These are phyloP conservation scores for Dicyrtomina minuta DNA, from an alignment of 2,888 invertebrate genomes.

Conservation along the genomic window DNA sequence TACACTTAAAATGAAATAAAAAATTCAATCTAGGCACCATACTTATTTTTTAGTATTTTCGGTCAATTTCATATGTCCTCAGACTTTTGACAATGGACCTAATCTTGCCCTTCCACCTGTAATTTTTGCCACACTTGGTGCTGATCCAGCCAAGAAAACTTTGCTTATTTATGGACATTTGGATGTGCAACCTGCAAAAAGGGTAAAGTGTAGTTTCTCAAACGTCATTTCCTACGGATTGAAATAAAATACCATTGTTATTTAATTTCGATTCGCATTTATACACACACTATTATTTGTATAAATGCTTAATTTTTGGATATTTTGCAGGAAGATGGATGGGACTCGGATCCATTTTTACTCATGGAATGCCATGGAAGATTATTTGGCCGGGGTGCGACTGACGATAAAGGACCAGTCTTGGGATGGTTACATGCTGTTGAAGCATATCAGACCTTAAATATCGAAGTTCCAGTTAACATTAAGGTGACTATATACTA, in stretches of 20 bases:
- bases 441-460: conserved; percentile 77
- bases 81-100: conserved; percentile 68
- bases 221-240: too few relatives aligned
- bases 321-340: conserved; percentile 71
- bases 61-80: conserved; percentile 13
- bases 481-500: too few relatives aligned
- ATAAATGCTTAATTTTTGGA: neutral
- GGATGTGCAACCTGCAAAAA: conserved; percentile 94
- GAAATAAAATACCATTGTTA: too few relatives aligned
- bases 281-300: conserved; percentile 1
- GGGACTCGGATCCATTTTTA: conserved; percentile 88
- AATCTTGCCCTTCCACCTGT: conserved; percentile 81
- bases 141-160: conserved; percentile 83
- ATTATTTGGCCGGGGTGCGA: conserved; percentile 85
- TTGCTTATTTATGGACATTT: conserved; percentile 94
- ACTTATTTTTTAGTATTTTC: neutral
- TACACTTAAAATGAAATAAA: too few relatives aligned
- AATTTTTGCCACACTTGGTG: conserved; percentile 75
- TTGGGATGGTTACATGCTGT: conserved; percentile 94
- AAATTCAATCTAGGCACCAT: too few relatives aligned
- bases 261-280: too few relatives aligned
- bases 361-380: conserved; percentile 84
- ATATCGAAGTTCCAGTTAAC: conserved; percentile 66
- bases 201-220: conserved; percentile 55
- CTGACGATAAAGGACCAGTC: conserved; percentile 93